Conservation (phyloP, 2,113 vertebrate genomes). For the Hylia prasina region DNA sequence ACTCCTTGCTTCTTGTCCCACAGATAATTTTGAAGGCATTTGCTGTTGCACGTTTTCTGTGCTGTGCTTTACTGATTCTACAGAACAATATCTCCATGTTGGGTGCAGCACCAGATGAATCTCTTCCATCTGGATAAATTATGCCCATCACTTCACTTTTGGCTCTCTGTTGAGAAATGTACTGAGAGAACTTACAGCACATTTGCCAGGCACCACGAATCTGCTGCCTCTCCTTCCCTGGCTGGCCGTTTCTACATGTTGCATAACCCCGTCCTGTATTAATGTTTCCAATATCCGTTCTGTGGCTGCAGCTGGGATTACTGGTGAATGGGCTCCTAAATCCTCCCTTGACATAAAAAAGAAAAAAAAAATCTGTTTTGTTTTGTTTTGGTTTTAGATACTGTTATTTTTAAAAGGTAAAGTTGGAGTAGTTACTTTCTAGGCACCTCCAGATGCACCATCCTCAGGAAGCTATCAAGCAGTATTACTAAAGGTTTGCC, state of each 20-base stretch:
- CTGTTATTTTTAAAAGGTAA: not conserved
- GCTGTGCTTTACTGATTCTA: not conserved
- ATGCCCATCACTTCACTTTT: not conserved
- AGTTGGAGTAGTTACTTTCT: not conserved
- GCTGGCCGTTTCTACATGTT: not conserved
- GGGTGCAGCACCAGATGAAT: not conserved
- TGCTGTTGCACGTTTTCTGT: not conserved
- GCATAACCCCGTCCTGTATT: not conserved
- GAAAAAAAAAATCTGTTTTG: not conserved
- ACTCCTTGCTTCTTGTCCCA: not conserved
- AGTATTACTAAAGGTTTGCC: conserved; percentile 22
- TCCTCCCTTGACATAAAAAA: not conserved
- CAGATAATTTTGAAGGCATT: not conserved
- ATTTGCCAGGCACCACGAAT: not conserved
- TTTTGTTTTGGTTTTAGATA: not conserved
- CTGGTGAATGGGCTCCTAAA: conserved; percentile 16
- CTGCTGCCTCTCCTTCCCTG: not conserved
- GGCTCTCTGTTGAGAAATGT: not conserved
- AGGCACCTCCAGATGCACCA: not conserved
- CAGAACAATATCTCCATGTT: not conserved
- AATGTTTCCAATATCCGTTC: conserved; percentile 7
- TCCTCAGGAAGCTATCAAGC: conserved; percentile 26
- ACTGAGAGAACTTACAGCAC: not conserved
- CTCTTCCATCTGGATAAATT: not conserved
- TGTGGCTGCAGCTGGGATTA: not conserved